phyloP scores from a whole-genome alignment of 30 jellyfish, hydroid and myxozoan genomes.

The Kudoa iwatai region DNA sequence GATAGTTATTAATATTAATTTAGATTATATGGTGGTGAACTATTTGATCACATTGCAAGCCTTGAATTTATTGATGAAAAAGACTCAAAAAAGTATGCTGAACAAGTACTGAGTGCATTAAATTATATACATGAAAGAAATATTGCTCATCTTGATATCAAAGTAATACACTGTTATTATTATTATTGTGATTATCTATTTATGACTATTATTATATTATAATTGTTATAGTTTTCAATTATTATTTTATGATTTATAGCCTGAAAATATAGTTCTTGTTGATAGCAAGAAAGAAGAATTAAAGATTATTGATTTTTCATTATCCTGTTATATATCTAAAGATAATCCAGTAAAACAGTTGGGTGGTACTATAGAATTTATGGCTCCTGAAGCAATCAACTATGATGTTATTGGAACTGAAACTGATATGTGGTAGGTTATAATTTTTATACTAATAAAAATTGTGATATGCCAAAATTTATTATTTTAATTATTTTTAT shows the following conservation, averaged over 20 bases:
- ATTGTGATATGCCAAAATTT: too few species aligned
- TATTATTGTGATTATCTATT: neutral
- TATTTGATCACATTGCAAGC: too few species aligned
- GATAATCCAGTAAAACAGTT: conserved; percentile 28
- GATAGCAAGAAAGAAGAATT: conserved; percentile 49
- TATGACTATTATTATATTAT: neutral
- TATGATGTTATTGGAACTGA: conserved; percentile 46
- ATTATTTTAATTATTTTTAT: too few species aligned
- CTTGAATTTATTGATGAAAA: too few species aligned
- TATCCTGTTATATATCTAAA: conserved; percentile 43
- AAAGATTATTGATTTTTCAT: conserved; percentile 64
- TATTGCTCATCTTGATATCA: conserved; percentile 47
- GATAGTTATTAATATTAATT: too few species aligned
- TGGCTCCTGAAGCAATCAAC: conserved; percentile 84
- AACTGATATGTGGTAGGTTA: conserved; percentile 70
- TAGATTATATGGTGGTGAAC: too few species aligned
- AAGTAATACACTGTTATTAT: conserved; percentile 5
- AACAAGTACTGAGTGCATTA: conserved; percentile 60
- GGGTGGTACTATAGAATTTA: conserved; percentile 80
- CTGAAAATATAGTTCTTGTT: conserved; percentile 79
- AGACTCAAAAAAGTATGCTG: too few species aligned
- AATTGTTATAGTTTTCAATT: neutral
- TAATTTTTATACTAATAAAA: too few species aligned
- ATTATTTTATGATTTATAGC: conserved; percentile 9
- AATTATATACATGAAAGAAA: conserved; percentile 55